Evolutionary conservation across 2,888 invertebrate species (phyloP), one percentile per base, ranked within the genome.

Genomic region (Chaetogeoica ovagalla): DNA sequence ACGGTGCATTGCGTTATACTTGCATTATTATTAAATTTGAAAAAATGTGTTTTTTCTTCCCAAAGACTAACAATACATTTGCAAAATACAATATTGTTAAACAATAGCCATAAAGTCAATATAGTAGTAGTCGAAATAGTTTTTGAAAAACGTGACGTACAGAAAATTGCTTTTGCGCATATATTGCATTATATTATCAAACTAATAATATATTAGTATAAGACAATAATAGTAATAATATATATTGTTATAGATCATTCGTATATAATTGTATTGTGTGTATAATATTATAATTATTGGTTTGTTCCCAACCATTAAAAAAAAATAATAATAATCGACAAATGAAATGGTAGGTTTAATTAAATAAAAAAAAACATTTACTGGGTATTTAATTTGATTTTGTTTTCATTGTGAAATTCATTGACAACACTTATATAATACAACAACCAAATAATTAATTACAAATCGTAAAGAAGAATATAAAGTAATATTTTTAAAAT

Each of bases 251-350:
- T 48, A 66, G 30, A 21, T 48, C 52, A 63, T 52, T 63, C 60
- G 11, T 23, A 63, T 72, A 62, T 4, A 23, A 63, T 30, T 30
- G 30, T 30, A 30, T 30, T 30, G 30, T 30, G 30, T 30, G 30
- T 30, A 30, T 30, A 30, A 30, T 55, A 37, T 73, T 48, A 48
- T 52, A 63, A 52, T 52, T n/a, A 69, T 21, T 68, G 9, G 17
- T 17, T 23, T 48, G 19, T 55, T 48, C 23, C 21, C 43, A 43
- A 8, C 21, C 3, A 48, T 48, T 9, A 2, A 2, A 65, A 65
- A 65, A 17, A 65, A 75, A 66, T 65, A 30, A 30, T 4, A 65
- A n/a, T n/a, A 66, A 75, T 57, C 52, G 57, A 57, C 57, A 55
- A 66, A 66, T 66, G 55, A 57, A 39, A 48, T 21, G 23, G 48